Evolutionary conservation across 2,888 invertebrate genomes (phyloP).

Genomic region (Dicranocentrus wangi): DNA sequence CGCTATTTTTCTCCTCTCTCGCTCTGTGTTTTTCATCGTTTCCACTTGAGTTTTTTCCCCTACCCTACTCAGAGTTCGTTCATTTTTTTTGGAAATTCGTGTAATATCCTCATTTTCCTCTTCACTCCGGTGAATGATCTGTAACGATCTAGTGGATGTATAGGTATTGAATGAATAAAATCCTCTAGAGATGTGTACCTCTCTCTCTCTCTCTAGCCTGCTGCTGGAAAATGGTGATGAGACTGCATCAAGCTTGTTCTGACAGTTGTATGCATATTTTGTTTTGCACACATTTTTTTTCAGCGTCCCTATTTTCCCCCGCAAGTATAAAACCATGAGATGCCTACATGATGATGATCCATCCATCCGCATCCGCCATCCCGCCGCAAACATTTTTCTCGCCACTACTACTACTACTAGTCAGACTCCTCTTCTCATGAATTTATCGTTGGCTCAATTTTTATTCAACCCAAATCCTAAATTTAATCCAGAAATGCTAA

Average conservation of each 20-base stretch:
- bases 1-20: conserved; percentile 7
- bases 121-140: conserved; percentile 38
- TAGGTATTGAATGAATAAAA: no score
- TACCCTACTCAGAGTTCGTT: conserved; percentile 27
- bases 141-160: conserved; percentile 18
- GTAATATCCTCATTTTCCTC: conserved; percentile 45
- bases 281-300: conserved; percentile 37
- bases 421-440: no score
- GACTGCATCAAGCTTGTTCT: conserved; percentile 58
- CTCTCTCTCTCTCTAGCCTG: no score
- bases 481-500: conserved; percentile 39
- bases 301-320: not conserved
- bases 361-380: not conserved
- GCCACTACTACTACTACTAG: no score
- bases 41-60: conserved; percentile 27
- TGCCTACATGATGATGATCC: not conserved
- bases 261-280: conserved; percentile 60
- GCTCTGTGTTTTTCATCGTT: conserved; percentile 33
- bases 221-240: conserved; percentile 55
- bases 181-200: conserved; percentile 41
- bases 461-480: conserved; percentile 46
- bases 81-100: conserved; percentile 19
- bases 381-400: not conserved
- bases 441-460: conserved; percentile 8
- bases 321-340: not conserved